Base-by-base conservation (phyloP, 2,888 invertebrate species). In the Diogma glabrata region DNA sequence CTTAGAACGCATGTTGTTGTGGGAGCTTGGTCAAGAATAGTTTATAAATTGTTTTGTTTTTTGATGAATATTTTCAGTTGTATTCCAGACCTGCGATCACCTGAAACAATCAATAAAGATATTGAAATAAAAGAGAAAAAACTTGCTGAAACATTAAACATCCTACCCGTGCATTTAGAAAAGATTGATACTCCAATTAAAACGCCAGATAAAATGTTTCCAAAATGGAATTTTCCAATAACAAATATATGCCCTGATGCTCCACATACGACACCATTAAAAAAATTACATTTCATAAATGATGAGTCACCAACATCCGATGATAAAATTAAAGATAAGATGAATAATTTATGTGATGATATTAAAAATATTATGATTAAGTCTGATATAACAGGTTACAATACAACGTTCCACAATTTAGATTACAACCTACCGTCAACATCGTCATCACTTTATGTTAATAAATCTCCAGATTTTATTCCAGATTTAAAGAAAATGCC, bases 51-150 rank as follows among this genome's bases (percentile, higher is more conserved):
- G n/a, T n/a, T n/a, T n/a, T n/a, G n/a, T n/a, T n/a, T n/a, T n/a
- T n/a, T n/a, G n/a, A n/a, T n/a, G n/a, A n/a, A n/a, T 28, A 16
- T 48, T 66, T 66, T n/a, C 64, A 74, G 74, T 36, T 67, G 75
- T 56, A 61, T 73, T 40, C 72, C 76, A 1, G 76, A 79, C 58
- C 67, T 75, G 46, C 70, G 75, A 60, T 81, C 81, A 64, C 81
- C 81, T 4, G 76, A 76, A 55, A 75, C 78, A 0, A 77, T 87
- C 48, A 77, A 81, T 57, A 77, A 79, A 57, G 81, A 86, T 57
- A 82, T 87, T 36, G 81, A 81, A 63, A 75, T 78, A 56, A 87
- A 87, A 63, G 87, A 87, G 59, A 83, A 81, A 63, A 75, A 81
- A 0, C 56, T 67, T 33, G 65, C 66, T 0, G 63, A 57, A 24